A percentile compares a stretch with the other conserved stretches of the same genome.
phyloP scores from a whole-genome alignment of 2,113 vertebrate species.

The Apteryx mantelli region DNA sequence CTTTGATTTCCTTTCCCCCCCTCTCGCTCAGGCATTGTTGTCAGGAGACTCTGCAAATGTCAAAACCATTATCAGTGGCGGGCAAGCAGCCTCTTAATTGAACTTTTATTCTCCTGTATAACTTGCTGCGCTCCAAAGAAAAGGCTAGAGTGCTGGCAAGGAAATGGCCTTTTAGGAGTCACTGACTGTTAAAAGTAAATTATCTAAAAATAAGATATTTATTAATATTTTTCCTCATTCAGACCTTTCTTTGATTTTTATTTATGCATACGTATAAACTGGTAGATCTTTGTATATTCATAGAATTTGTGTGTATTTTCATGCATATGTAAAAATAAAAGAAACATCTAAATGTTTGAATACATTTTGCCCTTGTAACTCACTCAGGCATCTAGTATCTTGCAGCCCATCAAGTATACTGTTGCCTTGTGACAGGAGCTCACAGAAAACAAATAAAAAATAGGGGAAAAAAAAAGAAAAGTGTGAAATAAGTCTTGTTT shows the following conservation, averaged over 20 bases:
- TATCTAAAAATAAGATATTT: neutral
- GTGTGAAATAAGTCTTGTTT: slow-evolving; percentile 31
- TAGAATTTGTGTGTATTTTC: neutral
- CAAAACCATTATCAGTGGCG: slow-evolving; percentile 70
- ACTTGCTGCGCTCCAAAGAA: slow-evolving; percentile 22
- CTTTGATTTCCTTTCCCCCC: slow-evolving; percentile 27
- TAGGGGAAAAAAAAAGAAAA: neutral
- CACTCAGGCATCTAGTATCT: neutral
- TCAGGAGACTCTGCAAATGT: slow-evolving; percentile 69
- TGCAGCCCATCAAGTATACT: neutral
- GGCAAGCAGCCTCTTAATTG: slow-evolving; percentile 60
- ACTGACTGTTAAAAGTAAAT: slow-evolving; percentile 13
- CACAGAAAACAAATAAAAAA: slow-evolving; percentile 12
- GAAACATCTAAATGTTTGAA: neutral
- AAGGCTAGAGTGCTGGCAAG: neutral
- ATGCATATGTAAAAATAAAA: neutral
- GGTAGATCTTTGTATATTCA: neutral
- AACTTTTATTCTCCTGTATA: slow-evolving; percentile 50
- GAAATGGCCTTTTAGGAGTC: slow-evolving; percentile 32
- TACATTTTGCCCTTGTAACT: neutral
- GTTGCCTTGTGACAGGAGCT: neutral
- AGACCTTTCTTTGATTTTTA: neutral
- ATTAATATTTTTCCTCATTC: neutral
- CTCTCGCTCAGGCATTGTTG: neutral
- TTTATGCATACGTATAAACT: neutral